Conservation (phyloP, 2,797 vertebrate species). For the Prunella strophiata region DNA sequence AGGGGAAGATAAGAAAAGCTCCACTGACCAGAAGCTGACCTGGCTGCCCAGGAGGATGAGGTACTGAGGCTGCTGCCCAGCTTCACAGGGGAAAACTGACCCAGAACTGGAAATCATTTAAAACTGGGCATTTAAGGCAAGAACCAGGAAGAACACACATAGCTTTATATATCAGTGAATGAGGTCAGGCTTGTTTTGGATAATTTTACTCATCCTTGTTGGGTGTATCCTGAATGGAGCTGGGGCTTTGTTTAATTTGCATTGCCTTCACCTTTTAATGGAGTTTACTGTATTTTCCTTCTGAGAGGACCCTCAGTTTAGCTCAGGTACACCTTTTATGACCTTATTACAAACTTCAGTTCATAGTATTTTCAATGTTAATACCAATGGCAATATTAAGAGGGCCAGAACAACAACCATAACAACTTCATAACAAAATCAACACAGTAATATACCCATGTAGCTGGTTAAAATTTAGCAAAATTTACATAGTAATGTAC, state of each 20-base stretch:
- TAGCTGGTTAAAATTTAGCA: not conserved
- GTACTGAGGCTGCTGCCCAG: not conserved
- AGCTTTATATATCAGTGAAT: not conserved
- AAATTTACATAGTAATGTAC: not conserved
- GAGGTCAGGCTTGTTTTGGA: not conserved
- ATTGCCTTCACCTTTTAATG: not conserved
- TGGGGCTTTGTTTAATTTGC: not conserved
- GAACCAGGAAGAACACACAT: not conserved
- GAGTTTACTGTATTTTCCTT: not conserved
- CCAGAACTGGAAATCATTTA: not conserved
- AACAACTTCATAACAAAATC: not conserved
- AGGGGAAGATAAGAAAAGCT: not conserved
- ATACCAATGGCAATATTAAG: not conserved
- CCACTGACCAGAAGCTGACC: not conserved
- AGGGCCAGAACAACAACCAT: not conserved
- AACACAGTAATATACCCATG: not conserved
- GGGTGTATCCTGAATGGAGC: not conserved
- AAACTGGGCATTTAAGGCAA: not conserved
- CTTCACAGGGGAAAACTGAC: not conserved
- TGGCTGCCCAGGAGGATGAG: rapidly evolving
- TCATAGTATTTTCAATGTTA: not conserved
- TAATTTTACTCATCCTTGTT: not conserved
- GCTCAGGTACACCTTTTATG: not conserved
- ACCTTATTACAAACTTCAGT: not conserved
- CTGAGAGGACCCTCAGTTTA: not conserved